phyloP scores from a whole-genome alignment of 1,140 invertebrate species.

The Ericerus pela region DNA sequence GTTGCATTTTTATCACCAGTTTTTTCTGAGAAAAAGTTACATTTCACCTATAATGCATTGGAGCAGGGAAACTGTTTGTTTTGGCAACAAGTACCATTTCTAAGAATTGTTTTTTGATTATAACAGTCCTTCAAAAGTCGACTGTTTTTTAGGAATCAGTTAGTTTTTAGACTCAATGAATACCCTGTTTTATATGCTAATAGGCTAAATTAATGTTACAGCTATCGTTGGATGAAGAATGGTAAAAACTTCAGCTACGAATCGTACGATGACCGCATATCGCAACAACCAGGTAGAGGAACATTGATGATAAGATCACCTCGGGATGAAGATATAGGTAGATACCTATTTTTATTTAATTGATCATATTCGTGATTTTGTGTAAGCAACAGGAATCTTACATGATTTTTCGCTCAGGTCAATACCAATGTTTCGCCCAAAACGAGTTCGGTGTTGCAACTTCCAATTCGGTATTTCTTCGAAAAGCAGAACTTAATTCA shows the following conservation, averaged over 20 bases:
- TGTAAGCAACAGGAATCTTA: neutral
- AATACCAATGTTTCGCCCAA: constrained; percentile 93
- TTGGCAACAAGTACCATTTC: too few relatives aligned
- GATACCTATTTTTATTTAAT: constrained; percentile 9
- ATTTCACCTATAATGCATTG: too few relatives aligned
- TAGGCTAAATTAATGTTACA: constrained; percentile 32
- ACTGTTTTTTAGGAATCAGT: neutral
- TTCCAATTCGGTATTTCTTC: constrained; percentile 84
- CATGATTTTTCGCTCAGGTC: constrained; percentile 34
- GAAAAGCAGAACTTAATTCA: constrained; percentile 85
- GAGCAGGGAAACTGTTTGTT: too few relatives aligned
- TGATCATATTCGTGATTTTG: neutral
- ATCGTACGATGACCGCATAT: constrained; percentile 83
- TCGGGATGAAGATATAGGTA: constrained; percentile 72
- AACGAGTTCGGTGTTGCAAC: constrained; percentile 90
- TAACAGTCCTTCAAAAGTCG: too few relatives aligned
- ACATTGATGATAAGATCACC: constrained; percentile 80
- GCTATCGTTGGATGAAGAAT: constrained; percentile 93
- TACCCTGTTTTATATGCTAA: neutral
- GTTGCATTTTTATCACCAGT: too few relatives aligned
- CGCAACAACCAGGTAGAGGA: constrained; percentile 77
- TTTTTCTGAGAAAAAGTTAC: too few relatives aligned
- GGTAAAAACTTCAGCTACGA: constrained; percentile 79
- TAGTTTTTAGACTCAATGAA: neutral
- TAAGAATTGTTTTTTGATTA: too few relatives aligned